phyloP scores from a whole-genome alignment of 2,113 vertebrate genomes.

The Motacilla alba region DNA sequence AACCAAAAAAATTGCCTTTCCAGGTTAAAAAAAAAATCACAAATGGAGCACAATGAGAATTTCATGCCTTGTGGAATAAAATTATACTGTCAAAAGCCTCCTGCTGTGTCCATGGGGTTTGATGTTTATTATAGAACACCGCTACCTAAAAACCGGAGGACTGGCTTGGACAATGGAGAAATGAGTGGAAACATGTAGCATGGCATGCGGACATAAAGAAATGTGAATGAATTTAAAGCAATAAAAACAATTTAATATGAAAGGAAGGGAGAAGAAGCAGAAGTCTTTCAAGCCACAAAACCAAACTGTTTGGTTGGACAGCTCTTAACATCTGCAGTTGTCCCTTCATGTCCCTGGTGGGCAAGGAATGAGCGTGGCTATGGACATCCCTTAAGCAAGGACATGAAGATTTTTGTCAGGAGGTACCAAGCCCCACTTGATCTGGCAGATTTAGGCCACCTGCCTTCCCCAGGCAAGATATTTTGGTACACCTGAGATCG shows the following conservation, averaged over 20 bases:
- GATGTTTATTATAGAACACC: neutral
- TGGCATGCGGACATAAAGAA: neutral
- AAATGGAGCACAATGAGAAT: neutral
- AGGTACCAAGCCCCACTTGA: neutral
- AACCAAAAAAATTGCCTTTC: neutral
- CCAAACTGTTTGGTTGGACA: neutral
- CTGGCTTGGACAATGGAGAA: neutral
- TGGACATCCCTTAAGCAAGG: neutral
- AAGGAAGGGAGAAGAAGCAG: neutral
- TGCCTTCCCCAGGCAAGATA: neutral
- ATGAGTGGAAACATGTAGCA: neutral
- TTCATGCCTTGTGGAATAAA: constrained; percentile 9
- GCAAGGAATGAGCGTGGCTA: neutral
- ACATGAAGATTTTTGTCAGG: neutral
- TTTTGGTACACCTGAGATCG: constrained; percentile 14
- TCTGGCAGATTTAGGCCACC: constrained; percentile 18
- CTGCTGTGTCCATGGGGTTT: neutral
- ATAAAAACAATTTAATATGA: neutral
- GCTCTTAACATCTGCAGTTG: neutral
- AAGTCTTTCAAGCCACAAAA: neutral
- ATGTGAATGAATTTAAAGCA: neutral
- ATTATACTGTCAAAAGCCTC: constrained; percentile 4
- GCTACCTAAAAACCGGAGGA: neutral
- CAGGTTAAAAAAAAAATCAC: neutral
- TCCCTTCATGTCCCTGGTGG: neutral